Evolutionary conservation across 1,140 invertebrate genomes (phyloP).

Genomic region (Coenobita brevimanus): DNA sequence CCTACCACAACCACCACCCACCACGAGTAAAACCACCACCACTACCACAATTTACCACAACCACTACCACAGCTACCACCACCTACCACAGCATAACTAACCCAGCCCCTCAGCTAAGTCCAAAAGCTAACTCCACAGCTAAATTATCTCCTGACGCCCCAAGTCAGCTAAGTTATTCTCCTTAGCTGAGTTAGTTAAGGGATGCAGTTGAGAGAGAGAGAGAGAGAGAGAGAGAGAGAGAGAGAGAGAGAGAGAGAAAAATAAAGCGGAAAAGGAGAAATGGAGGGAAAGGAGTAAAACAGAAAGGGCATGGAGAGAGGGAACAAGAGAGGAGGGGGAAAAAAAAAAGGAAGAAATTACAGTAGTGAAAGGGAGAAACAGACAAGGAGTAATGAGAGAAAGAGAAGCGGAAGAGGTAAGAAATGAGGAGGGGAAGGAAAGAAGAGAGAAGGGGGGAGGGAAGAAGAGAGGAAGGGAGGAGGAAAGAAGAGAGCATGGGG

Average conservation of each 20-base stretch:
- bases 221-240: conserved; percentile 23
- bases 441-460: conserved; percentile 14
- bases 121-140: too few species aligned
- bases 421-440: background rate
- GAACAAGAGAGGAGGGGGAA: background rate
- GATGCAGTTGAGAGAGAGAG: background rate
- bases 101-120: too few species aligned
- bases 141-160: background rate
- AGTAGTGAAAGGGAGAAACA: too few species aligned
- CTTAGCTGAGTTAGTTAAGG: background rate
- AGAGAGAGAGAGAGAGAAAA: background rate
- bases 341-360: background rate
- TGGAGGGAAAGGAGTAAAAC: background rate
- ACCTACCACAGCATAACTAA: too few species aligned
- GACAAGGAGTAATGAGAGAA: background rate
- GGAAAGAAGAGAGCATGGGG: background rate
- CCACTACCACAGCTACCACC: too few species aligned
- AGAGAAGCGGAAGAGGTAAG: background rate
- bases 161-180: background rate
- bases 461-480: background rate
- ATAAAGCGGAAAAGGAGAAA: background rate
- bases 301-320: background rate
- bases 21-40: background rate
- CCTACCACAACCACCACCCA: too few species aligned
- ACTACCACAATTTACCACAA: too few species aligned